Evolutionary conservation across 2,797 vertebrate genomes (phyloP), one percentile per base, ranked within the genome.

Genomic region (Hoplostethus atlanticus): DNA sequence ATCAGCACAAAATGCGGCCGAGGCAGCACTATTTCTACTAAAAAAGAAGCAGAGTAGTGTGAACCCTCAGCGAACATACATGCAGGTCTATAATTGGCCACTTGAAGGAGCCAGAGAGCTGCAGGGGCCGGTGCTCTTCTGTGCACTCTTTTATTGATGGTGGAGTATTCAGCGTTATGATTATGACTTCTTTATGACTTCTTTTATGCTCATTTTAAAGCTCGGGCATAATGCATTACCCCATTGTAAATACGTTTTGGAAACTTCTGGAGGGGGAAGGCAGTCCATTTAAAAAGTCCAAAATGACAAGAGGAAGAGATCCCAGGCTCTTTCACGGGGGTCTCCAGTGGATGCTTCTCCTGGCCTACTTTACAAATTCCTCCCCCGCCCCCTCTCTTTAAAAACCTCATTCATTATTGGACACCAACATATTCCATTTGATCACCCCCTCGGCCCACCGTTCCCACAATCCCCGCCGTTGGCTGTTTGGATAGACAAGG

Each of bases 81-180:
- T 47, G 58, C 58, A 66, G 51, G 51, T 54, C 42, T 34, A 25
- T 3, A 7, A 21, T 50, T 2, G 16, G 42, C 77, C 92, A 90
- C 84, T 65, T 0, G 78, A 76, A 40, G 90, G 87, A 68, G 84
- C 73, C 82, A 86, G 73, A 76, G 73, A 77, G 66, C 79, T 52
- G 65, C 67, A 44, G 4, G 12, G 21, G 16, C 42, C 10, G 3
- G 28, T 1, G 30, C 52, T 2, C 3, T 3, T 40, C 6, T 40
- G 28, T 46, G 38, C 10, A 6, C n/a, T 31, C 16, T 46, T 34
- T n/a, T 16, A 30, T 28, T 42, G 54, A 60, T 40, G 56, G 56
- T 11, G 36, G 44, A 13, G 16, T 17, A 38, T 47, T 63, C 50
- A 12, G 50, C 28, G 50, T 71, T 62, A 47, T 44, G 36, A 71